A percentile compares a stretch with the other conserved stretches of the same genome.
These are phyloP conservation scores for Solenopsis invicta DNA, from an alignment of 1,140 invertebrate species.

Conservation along the genomic window DNA sequence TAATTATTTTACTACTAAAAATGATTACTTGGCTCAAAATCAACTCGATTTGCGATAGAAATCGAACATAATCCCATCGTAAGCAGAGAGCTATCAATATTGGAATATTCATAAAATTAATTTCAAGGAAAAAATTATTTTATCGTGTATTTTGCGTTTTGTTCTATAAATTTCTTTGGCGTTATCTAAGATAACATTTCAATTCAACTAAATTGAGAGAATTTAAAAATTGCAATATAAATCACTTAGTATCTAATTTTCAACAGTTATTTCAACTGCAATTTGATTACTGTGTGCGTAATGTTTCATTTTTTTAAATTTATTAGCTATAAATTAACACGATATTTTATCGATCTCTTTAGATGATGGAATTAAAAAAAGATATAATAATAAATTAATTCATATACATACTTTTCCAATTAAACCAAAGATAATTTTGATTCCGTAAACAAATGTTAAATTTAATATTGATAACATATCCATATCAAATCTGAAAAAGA, in stretches of 20 bases:
- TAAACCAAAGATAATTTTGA: constrained; percentile 5
- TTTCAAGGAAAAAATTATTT: neutral
- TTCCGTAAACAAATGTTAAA: neutral
- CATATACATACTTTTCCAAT: constrained; percentile 6
- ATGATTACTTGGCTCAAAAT: no score
- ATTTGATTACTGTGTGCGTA: neutral
- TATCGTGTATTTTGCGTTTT: neutral
- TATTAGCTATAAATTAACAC: neutral
- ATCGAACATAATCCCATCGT: no score
- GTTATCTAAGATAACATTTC: neutral
- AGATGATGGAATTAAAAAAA: neutral
- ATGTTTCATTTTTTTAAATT: neutral
- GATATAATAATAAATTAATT: constrained; percentile 7
- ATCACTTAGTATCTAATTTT: neutral
- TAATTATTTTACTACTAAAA: no score
- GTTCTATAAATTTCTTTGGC: neutral
- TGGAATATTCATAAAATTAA: neutral
- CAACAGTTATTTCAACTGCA: neutral
- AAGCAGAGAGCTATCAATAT: no score
- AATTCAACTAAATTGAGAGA: neutral
- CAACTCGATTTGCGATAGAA: no score
- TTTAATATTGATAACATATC: neutral
- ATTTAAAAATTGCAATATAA: neutral
- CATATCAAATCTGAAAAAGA: neutral
- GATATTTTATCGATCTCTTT: neutral